A percentile compares a stretch with the other conserved stretches of the same genome.
These are phyloP conservation scores for Callionymus lyra DNA, from an alignment of 2,113 vertebrate species.

Conservation along the genomic window DNA sequence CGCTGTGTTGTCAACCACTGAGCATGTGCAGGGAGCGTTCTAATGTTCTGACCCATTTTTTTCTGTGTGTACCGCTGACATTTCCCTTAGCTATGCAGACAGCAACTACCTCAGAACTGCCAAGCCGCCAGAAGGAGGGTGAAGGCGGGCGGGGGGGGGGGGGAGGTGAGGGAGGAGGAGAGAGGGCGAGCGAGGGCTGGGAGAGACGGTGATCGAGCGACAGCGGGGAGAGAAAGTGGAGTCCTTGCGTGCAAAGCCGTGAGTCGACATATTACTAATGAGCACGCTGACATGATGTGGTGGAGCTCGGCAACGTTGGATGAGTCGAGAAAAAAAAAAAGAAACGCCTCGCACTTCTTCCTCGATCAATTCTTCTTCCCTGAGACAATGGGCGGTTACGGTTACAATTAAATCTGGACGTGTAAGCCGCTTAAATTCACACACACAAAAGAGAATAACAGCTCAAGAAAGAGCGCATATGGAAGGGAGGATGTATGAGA, in stretches of 20 bases:
- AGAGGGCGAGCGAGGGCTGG: conserved; percentile 5
- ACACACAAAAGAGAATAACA: conserved; percentile 4
- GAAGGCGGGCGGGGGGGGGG: conserved; percentile 1
- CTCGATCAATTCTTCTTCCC: conserved; percentile 26
- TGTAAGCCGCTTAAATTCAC: conserved; percentile 10
- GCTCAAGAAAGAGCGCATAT: conserved; percentile 17
- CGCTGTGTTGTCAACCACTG: conserved; percentile 35
- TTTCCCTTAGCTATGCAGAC: conserved; percentile 65
- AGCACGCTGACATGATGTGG: conserved; percentile 39
- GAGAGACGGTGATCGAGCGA: conserved; percentile 39
- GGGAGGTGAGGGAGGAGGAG: too few species aligned
- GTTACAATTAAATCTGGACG: conserved; percentile 22
- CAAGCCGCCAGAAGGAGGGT: conserved; percentile 54
- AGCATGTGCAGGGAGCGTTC: conserved; percentile 50
- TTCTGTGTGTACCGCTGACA: conserved; percentile 52
- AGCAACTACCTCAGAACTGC: conserved; percentile 58
- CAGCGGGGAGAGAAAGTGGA: conserved; percentile 9
- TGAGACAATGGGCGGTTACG: conserved; percentile 19
- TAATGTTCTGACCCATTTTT: conserved; percentile 64
- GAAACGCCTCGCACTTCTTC: conserved; percentile 24
- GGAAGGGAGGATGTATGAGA: conserved; percentile 12
- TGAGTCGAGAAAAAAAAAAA: too few species aligned
- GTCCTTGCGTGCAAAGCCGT: conserved; percentile 26
- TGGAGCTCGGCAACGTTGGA: conserved; percentile 6
- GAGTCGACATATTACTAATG: conserved; percentile 63